These are phyloP conservation scores for Ornithoptera alexandrae DNA, from an alignment of 2,888 invertebrate species.

Conservation along the genomic window DNA sequence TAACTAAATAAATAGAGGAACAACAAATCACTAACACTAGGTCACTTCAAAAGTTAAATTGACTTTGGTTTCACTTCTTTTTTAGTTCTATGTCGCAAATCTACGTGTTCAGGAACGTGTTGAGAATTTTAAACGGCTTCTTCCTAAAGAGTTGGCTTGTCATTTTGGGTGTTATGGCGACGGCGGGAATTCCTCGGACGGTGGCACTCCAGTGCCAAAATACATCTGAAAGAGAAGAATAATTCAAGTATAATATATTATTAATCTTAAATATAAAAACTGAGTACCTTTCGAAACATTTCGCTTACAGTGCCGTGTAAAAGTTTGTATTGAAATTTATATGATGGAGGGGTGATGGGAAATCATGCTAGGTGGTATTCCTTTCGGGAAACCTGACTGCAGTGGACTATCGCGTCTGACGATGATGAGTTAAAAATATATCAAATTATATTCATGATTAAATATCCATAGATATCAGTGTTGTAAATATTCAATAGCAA, in stretches of 20 bases:
- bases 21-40: slow-evolving; percentile 41
- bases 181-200: slow-evolving; percentile 35
- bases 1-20: slow-evolving; percentile 56
- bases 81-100: slow-evolving; percentile 24
- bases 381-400: too few species aligned
- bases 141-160: slow-evolving; percentile 56
- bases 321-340: too few species aligned
- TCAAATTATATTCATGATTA: too few species aligned
- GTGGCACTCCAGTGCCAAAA: slow-evolving; percentile 47
- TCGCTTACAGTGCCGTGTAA: too few species aligned
- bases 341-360: too few species aligned
- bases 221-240: slow-evolving; percentile 53
- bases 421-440: too few species aligned
- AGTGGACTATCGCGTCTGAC: too few species aligned
- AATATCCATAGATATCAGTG: too few species aligned
- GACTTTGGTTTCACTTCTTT: slow-evolving; percentile 39
- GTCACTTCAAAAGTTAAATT: slow-evolving; percentile 51
- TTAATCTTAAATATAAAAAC: not conserved
- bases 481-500: too few species aligned
- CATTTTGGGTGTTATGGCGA: slow-evolving; percentile 61
- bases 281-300: too few species aligned
- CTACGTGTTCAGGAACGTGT: slow-evolving; percentile 70
- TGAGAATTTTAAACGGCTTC: slow-evolving; percentile 61
- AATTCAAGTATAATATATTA: not conserved
- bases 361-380: too few species aligned